Evolutionary conservation across 2,888 invertebrate species (phyloP).

Genomic region (Drosophila pseudotakahashii): DNA sequence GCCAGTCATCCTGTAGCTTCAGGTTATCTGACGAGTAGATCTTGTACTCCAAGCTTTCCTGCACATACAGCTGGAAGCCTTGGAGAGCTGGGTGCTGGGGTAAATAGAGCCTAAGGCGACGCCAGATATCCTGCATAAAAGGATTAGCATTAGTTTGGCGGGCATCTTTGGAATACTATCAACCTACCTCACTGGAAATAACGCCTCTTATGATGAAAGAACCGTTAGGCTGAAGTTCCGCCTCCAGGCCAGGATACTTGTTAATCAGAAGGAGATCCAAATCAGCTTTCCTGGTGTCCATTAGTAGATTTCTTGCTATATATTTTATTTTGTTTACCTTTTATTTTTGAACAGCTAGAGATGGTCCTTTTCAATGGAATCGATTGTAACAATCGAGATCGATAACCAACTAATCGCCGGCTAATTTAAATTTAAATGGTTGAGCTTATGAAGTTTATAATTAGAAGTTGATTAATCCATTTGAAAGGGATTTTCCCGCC

Average conservation of each 20-base stretch:
- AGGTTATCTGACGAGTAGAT: constrained; percentile 39
- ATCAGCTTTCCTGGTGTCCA: not conserved
- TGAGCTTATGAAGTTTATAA: not conserved
- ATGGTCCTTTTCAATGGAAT: not conserved
- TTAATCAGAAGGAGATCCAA: constrained; percentile 18
- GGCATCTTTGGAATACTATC: not conserved
- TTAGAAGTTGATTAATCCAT: not conserved
- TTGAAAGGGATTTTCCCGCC: not conserved
- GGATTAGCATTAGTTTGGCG: not conserved
- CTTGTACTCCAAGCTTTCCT: constrained; percentile 52
- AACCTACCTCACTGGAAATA: constrained; percentile 23
- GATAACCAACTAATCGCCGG: not conserved
- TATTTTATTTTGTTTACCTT: constrained; percentile 6
- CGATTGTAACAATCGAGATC: constrained; percentile 2
- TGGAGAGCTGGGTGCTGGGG: constrained; percentile 72
- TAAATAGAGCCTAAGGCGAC: constrained; percentile 62
- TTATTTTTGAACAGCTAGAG: not conserved
- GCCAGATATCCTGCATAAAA: constrained; percentile 42
- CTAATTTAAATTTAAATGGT: not conserved
- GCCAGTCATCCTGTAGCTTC: constrained; percentile 53
- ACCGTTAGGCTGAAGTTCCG: constrained; percentile 17
- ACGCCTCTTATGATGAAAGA: constrained; percentile 46
- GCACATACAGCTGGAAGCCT: constrained; percentile 58
- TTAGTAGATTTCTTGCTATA: not conserved
- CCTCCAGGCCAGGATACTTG: constrained; percentile 53